Conservation (phyloP, 2,797 vertebrate species). For the Alfaro cultratus region DNA sequence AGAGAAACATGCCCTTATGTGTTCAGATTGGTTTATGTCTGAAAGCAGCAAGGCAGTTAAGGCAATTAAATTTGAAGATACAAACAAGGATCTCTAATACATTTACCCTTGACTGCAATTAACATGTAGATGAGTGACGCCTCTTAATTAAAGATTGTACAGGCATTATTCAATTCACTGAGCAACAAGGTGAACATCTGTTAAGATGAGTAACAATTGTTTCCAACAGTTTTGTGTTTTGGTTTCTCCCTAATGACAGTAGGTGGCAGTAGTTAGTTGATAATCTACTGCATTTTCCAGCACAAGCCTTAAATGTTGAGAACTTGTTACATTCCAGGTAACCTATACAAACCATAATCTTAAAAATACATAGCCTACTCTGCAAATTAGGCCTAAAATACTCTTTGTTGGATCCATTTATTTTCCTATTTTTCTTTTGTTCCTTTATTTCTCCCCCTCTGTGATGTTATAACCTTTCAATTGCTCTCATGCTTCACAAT, state of each 20-base stretch:
- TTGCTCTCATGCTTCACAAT: constrained; percentile 56
- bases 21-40: constrained; percentile 14
- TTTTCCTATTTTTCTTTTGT: constrained; percentile 61
- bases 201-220: constrained; percentile 64
- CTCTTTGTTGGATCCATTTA: constrained; percentile 41
- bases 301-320: constrained; percentile 40
- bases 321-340: constrained; percentile 42
- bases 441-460: constrained; percentile 45
- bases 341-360: constrained; percentile 46
- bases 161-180: constrained; percentile 73
- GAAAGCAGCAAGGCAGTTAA: constrained; percentile 5
- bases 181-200: constrained; percentile 79
- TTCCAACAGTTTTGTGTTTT: constrained; percentile 35
- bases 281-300: constrained; percentile 21
- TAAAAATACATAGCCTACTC: constrained; percentile 44
- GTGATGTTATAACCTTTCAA: constrained; percentile 56
- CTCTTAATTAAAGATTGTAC: constrained; percentile 77
- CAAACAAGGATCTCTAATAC: constrained; percentile 44
- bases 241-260: constrained; percentile 59
- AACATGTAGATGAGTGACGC: constrained; percentile 66
- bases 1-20: constrained; percentile 15
- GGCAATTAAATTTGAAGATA: constrained; percentile 54
- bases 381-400: constrained; percentile 49
- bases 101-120: constrained; percentile 56
- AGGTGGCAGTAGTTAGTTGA: constrained; percentile 81